A percentile compares a stretch with the other conserved stretches of the same genome.
Evolutionary conservation across 2,113 vertebrate genomes (phyloP).

Genomic region (Chamaea fasciata): DNA sequence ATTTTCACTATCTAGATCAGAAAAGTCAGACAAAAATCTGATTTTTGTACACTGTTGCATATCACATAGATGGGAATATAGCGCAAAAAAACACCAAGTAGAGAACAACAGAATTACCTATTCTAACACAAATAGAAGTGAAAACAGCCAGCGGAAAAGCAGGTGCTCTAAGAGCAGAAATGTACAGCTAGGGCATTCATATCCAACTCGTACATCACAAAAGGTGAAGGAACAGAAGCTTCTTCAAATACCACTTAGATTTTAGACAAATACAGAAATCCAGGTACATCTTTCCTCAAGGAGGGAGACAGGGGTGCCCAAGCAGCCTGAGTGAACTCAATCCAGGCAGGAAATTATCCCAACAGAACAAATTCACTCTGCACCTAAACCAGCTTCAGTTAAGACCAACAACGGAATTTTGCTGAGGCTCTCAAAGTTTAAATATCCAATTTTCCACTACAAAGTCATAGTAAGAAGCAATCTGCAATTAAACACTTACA

Average conservation of each 20-base stretch:
- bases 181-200: neutral
- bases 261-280: neutral
- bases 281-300: neutral
- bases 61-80: neutral
- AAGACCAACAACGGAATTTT: neutral
- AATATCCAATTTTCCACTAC: neutral
- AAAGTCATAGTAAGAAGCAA: neutral
- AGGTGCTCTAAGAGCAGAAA: neutral
- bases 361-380: neutral
- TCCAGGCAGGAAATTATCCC: neutral
- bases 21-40: neutral
- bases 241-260: neutral
- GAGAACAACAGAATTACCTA: neutral
- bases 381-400: neutral
- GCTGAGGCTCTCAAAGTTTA: neutral
- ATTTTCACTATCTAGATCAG: neutral
- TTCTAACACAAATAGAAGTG: neutral
- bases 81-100: neutral
- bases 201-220: neutral
- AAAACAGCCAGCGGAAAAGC: neutral
- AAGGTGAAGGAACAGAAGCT: neutral
- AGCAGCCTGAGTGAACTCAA: neutral
- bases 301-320: neutral
- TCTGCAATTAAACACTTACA: neutral
- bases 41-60: neutral